These are phyloP conservation scores for Acanthosepion lycidas DNA, from an alignment of 2,888 invertebrate species.

Conservation along the genomic window DNA sequence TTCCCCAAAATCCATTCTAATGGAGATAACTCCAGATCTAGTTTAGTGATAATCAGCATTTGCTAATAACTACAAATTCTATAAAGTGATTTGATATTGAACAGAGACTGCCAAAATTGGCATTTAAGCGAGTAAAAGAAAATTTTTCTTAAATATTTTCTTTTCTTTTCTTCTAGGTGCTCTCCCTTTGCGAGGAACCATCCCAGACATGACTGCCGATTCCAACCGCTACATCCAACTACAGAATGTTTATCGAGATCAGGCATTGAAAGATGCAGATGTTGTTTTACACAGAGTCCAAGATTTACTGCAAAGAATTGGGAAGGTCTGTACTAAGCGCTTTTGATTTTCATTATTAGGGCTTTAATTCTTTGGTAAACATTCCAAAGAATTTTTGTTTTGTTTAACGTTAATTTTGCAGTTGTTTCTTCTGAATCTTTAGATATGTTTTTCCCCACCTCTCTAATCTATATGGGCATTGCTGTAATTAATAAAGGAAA, in stretches of 20 bases:
- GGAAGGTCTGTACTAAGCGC: slow-evolving; percentile 74
- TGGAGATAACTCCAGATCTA: no score
- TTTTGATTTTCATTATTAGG: not conserved
- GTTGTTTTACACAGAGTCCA: slow-evolving; percentile 87
- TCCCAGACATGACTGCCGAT: slow-evolving; percentile 98
- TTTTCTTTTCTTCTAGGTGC: slow-evolving; percentile 65
- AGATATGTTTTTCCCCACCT: no score
- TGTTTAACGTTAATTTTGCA: not conserved
- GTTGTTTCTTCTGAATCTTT: no score
- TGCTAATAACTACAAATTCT: no score
- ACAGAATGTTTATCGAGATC: slow-evolving; percentile 88
- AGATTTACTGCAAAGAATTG: slow-evolving; percentile 85
- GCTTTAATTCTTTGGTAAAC: not conserved
- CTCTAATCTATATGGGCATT: no score
- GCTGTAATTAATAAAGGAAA: no score
- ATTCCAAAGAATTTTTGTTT: not conserved
- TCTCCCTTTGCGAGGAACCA: slow-evolving; percentile 88
- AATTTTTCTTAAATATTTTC: no score
- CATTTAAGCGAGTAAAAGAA: no score
- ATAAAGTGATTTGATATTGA: no score
- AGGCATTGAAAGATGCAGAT: slow-evolving; percentile 88
- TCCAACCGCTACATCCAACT: slow-evolving; percentile 91
- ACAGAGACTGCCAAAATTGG: no score
- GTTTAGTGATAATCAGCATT: no score
- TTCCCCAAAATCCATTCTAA: no score